Evolutionary conservation across 2,888 invertebrate species (phyloP).

Genomic region (Pseudococcus jackbeardsleyi): DNA sequence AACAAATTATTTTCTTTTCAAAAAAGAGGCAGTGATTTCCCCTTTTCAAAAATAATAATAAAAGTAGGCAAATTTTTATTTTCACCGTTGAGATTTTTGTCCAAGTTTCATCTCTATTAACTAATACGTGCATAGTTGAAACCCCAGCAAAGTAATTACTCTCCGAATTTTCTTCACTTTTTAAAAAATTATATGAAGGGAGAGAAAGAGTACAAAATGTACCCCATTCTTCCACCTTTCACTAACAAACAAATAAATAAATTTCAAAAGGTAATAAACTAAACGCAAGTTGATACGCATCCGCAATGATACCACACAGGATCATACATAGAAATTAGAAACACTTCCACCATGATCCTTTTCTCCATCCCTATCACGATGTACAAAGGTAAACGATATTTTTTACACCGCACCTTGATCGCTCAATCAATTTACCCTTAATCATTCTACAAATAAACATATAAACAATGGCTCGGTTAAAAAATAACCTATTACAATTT

Average conservation of each 20-base stretch:
- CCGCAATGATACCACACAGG: neutral
- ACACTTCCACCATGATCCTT: neutral
- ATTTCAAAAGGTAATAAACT: neutral
- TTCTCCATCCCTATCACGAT: neutral
- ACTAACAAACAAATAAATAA: neutral
- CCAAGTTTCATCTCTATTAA: too few species aligned
- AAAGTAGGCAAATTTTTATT: too few species aligned
- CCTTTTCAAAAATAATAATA: too few species aligned
- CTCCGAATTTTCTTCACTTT: too few species aligned
- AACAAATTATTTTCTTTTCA: too few species aligned
- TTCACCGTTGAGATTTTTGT: too few species aligned
- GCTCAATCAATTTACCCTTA: slow-evolving; percentile 28
- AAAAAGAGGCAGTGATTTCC: too few species aligned
- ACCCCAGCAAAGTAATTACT: too few species aligned
- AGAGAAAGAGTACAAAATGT: too few species aligned
- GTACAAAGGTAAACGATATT: neutral
- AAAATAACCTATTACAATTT: slow-evolving; percentile 31
- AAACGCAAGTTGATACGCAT: neutral
- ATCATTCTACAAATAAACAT: slow-evolving; percentile 4
- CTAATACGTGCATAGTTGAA: too few species aligned
- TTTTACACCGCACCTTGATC: neutral
- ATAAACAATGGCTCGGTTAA: neutral
- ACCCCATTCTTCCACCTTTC: too few species aligned
- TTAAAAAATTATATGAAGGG: too few species aligned
- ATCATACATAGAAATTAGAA: neutral